Percentiles rank a stretch among this genome's conserved stretches.
These are phyloP conservation scores for Geophilus truncorum DNA, from an alignment of 2,888 invertebrate genomes.

Conservation along the genomic window DNA sequence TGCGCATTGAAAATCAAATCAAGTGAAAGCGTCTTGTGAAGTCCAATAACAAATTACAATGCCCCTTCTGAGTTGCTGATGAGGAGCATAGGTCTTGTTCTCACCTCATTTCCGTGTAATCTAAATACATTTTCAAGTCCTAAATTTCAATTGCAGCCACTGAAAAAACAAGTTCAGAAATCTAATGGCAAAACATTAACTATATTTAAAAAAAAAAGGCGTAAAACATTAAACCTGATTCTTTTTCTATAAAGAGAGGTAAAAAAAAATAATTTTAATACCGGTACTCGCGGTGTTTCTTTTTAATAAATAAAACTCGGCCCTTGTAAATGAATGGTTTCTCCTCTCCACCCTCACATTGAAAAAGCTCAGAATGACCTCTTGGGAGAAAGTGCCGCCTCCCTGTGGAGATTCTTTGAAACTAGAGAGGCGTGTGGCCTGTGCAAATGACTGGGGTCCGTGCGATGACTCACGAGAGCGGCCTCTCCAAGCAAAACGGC, in stretches of 20 bases:
- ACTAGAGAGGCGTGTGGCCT: constrained; percentile 14
- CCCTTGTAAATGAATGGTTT: background rate
- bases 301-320: background rate
- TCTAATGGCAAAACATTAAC: background rate
- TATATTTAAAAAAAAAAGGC: too few species aligned
- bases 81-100: background rate
- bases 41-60: background rate
- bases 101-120: background rate
- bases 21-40: background rate
- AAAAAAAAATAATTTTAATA: background rate
- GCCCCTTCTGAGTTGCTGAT: background rate
- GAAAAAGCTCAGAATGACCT: background rate
- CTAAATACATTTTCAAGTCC: background rate
- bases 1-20: too few species aligned
- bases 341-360: background rate
- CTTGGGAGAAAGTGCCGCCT: constrained; percentile 31
- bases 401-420: constrained; percentile 25
- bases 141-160: too few species aligned
- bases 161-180: background rate
- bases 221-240: background rate
- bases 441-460: constrained; percentile 3
- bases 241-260: background rate
- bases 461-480: background rate
- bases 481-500: constrained; percentile 14
- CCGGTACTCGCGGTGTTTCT: background rate